Evolutionary conservation across 2,797 vertebrate genomes (phyloP), one percentile per base, ranked within the genome.

Genomic region (Phyllotis vaccarum): DNA sequence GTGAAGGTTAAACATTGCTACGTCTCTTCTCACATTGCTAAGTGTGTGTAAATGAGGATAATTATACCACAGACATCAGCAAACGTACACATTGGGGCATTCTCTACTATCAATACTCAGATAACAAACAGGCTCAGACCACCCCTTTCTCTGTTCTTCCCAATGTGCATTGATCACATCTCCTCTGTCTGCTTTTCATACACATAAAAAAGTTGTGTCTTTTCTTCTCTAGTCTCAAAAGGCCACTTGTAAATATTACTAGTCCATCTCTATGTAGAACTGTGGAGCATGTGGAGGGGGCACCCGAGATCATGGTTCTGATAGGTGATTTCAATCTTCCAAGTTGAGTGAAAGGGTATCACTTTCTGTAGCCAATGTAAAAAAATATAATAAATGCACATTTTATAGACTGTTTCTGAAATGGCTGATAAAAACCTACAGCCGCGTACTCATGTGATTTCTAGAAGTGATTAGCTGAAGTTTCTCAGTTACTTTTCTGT

Each of bases 381-480:
- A 91, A 91, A 64, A 78, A 70, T 31, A n/a, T 27, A 62, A 62
- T 10, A 62, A 58, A 46, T 34, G 13, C 37, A 13, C 21, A 10
- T 52, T 56, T 85, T 10, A 16, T 40, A 27, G 60, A 79, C 60
- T 21, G 4, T 87, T 85, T 85, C 82, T 34, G 22, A 14, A 56
- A 27, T 46, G 66, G 27, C 11, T 76, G 43, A 16, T 14, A 24
- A 1, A 46, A 62, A 52, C 6, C 7, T 29, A 52, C 29, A 3
- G 2, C 40, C 3, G 8, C 27, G 37, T n/a, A n/a, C 5, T 6
- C 5, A 10, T 0, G 0, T 4, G 10, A 1, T n/a, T 52, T 37
- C 2, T 31, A 40, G 24, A 52, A 7, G 83, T 66, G 66, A 22
- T 31, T 29, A 7, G 22, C 60, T 14, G 72, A 49, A 37, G n/a